Base-by-base conservation (phyloP, 2,888 invertebrate genomes). In the Tachina lurida region DNA sequence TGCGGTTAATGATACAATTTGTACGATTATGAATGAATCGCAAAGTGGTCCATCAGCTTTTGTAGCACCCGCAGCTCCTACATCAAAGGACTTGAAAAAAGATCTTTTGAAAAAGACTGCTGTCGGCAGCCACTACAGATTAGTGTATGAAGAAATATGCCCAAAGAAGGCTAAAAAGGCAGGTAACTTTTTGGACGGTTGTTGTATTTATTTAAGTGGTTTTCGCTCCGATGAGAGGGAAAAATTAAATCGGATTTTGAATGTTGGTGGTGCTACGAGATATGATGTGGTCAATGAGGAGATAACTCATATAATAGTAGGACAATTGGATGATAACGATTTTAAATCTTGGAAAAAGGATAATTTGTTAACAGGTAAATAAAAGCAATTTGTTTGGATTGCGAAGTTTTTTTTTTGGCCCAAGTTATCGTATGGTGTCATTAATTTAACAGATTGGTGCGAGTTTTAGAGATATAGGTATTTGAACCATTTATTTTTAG, bases 111-210 rank as follows among this genome's bases (percentile, higher is more conserved):
- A 87, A 65, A 81, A 87, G 73, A 41, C 83, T 17, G 80, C 73
- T 22, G 22, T 81, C 19, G 65, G 76, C 2, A 70, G 84, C 17
- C 75, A 70, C 81, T 88, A 91, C 71, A 85, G 87, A n/a, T 71
- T 89, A 45, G 87, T 89, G 0, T 88, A 89, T 49, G 88, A 89
- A 58, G 91, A 92, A 76, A 93, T 96, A 58, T 95, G 96, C 88
- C 93, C 96, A 87, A 94, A 94, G 77, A 93, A 94, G 81, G 95
- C 95, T 2, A 96, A 96, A 90, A 95, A 94, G 90, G 96, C 95
- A 86, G 97, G 97, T 47, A 94, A 95, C 83, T 97, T 97, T 91
- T 94, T 98, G 78, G 98, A 98, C 93, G 98, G 98, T 68, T 98
- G 97, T 91, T 96, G 96, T 92, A 94, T 97, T 58, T 96, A 95